phyloP scores from a whole-genome alignment of 2,888 invertebrate genomes.

The Synanthedon andrenaeformis region DNA sequence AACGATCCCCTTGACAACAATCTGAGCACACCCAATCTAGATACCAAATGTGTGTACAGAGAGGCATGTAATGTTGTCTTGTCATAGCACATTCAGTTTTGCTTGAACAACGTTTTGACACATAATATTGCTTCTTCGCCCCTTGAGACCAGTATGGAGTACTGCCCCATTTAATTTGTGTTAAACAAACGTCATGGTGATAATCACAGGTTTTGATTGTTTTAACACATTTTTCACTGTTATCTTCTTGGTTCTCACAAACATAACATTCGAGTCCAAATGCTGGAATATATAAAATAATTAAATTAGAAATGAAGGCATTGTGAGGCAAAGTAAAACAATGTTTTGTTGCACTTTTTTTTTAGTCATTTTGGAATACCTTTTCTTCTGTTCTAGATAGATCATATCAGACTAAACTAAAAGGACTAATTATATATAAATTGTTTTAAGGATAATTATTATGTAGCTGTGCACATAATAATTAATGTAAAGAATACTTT shows the following conservation, averaged over 20 bases:
- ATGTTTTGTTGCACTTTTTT: neutral
- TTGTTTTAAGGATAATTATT: no score
- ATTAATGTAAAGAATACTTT: no score
- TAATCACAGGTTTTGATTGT: conserved; percentile 92
- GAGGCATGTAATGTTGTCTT: conserved; percentile 77
- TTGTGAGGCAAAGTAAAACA: neutral
- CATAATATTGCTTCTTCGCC: conserved; percentile 91
- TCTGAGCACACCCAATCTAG: conserved; percentile 97
- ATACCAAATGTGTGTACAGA: conserved; percentile 93
- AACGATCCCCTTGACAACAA: conserved; percentile 95
- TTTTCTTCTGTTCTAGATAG: no score
- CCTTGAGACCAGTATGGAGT: conserved; percentile 96
- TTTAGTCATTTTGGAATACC: neutral
- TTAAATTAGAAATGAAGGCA: neutral
- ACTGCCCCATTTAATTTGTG: conserved; percentile 94
- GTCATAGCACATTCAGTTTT: conserved; percentile 81
- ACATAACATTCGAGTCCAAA: conserved; percentile 92
- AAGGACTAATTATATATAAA: no score
- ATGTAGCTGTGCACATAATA: no score
- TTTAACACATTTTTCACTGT: conserved; percentile 91
- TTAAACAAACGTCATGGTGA: conserved; percentile 86
- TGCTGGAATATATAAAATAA: conserved; percentile 48
- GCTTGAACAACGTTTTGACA: conserved; percentile 90
- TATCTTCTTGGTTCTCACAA: conserved; percentile 92
- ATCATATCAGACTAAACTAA: no score